A percentile compares a stretch with the other conserved stretches of the same genome.
phyloP scores from a whole-genome alignment of 2,888 invertebrate genomes.

The Linnaemya vulpina region DNA sequence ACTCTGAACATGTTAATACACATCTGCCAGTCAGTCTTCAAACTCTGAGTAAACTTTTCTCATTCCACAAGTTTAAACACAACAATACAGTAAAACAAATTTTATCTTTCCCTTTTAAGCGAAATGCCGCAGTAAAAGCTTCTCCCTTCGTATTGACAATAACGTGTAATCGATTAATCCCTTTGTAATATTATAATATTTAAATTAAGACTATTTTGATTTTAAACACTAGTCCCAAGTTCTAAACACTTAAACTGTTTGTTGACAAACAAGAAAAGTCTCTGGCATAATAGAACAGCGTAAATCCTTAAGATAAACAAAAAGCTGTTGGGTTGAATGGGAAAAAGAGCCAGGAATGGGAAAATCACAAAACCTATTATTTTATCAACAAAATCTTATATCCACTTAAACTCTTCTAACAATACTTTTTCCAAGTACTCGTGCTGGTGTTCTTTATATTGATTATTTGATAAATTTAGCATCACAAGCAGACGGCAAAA shows the following conservation, averaged over 20 bases:
- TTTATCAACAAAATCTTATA: conserved; percentile 59
- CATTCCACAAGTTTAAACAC: not conserved
- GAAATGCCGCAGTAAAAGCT: not conserved
- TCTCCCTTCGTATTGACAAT: not conserved
- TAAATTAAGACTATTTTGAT: conserved; percentile 51
- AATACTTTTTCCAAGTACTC: conserved; percentile 38
- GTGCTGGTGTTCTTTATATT: conserved; percentile 55
- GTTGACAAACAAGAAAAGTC: conserved; percentile 63
- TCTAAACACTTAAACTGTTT: conserved; percentile 63
- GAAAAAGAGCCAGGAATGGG: not conserved
- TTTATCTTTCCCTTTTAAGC: not conserved
- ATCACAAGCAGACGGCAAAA: conserved; percentile 4
- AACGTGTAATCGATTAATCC: conserved; percentile 17
- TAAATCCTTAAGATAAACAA: conserved; percentile 61
- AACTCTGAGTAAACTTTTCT: not conserved
- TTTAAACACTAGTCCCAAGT: conserved; percentile 56
- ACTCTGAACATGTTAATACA: not conserved
- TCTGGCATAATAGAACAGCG: conserved; percentile 6
- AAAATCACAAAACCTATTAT: conserved; percentile 46
- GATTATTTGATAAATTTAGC: conserved; percentile 60
- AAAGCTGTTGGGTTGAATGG: conserved; percentile 26
- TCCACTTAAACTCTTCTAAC: conserved; percentile 62
- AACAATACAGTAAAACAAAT: not conserved
- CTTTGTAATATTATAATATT: conserved; percentile 26
- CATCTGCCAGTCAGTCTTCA: no score